Evolutionary conservation across 2,113 vertebrate species (phyloP), one percentile per base, ranked within the genome.

Genomic region (Daphoenositta chrysoptera): DNA sequence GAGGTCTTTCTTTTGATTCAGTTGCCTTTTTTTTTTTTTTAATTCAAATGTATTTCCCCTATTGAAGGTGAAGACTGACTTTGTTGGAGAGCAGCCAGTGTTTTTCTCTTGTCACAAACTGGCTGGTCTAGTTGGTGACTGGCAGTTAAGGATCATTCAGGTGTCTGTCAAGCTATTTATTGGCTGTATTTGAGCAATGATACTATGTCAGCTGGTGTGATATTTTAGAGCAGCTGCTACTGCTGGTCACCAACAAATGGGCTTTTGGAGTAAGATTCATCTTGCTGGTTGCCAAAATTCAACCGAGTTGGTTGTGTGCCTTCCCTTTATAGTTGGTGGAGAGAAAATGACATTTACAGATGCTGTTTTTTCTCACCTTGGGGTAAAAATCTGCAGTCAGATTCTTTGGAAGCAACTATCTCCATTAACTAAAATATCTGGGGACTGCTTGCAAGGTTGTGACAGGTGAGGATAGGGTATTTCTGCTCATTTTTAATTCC

Each of bases 121-220:
- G 88, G 37, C 79, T 80, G 42, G 30, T 92, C 37, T 77, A 42
- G 66, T 77, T 88, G 63, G 76, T 93, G 64, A 58, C 75, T 86
- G 58, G 53, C 45, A 37, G 35, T 93, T 86, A 77, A 86, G n/a
- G 58, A 61, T 93, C 81, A 65, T 88, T 95, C 79, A 90, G 70
- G 88, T 94, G 58, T 86, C 83, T 92, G 75, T 90, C 79, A 90
- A 22, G 15, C 63, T 95, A 14, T 81, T 95, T 88, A 53, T 26
- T 80, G 50, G 27, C 83, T 80, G 42, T 73, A 35, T 60, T 90
- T 86, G 58, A 92, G 56, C 86, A 88, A n/a, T 54, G 54, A 73
- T 86, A 50, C 90, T 48, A 22, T 65, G 54, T 88, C 79, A 88
- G 26, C 50, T 90, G 82, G 39, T 78, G 48, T 95, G 54, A 21